These are phyloP conservation scores for Steatornis caripensis DNA, from an alignment of 2,113 vertebrate species.

Conservation along the genomic window DNA sequence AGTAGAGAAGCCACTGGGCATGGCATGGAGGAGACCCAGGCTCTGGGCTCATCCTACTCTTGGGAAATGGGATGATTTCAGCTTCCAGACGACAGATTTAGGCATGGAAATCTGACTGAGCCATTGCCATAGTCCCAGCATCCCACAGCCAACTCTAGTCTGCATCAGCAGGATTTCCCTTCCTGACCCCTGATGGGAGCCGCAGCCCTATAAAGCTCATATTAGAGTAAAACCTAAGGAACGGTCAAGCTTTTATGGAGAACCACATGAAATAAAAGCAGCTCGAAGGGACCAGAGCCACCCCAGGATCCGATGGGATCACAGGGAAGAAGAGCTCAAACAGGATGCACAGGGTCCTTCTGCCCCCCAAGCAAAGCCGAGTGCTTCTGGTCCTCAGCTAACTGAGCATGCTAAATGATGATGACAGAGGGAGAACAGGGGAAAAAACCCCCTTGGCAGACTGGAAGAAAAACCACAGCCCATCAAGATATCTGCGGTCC, in stretches of 20 bases:
- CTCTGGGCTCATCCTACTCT: not conserved
- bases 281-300: not conserved
- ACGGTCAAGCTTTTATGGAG: not conserved
- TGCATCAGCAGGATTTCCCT: not conserved
- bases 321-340: not conserved
- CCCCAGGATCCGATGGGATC: not conserved
- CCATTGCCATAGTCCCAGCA: not conserved
- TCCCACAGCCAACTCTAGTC: not conserved
- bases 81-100: not conserved
- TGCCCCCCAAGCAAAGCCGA: not conserved
- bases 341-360: not conserved
- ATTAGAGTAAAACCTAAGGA: not conserved
- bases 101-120: not conserved
- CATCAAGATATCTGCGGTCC: not conserved
- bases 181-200: not conserved
- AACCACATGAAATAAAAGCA: not conserved
- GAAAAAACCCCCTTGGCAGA: fast-evolving
- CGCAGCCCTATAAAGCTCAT: not conserved
- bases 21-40: not conserved
- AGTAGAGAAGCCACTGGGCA: not conserved
- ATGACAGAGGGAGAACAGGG: not conserved
- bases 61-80: not conserved
- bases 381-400: not conserved
- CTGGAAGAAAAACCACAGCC: not conserved
- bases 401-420: not conserved